These are phyloP conservation scores for Montipora efflorescens DNA, from an alignment of 64 coral and sea anemone genomes.

Conservation along the genomic window DNA sequence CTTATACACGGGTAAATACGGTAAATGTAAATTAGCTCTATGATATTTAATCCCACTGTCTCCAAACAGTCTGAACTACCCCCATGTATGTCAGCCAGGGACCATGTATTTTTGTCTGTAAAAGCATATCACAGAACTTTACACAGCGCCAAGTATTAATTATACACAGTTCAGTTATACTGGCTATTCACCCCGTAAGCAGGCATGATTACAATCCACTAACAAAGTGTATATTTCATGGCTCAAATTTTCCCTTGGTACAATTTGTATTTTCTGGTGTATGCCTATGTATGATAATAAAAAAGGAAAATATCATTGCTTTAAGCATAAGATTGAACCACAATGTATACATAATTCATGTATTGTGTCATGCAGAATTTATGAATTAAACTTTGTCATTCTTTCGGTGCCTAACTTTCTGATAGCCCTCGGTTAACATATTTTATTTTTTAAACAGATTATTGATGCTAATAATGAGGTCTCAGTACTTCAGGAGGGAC, in stretches of 20 bases:
- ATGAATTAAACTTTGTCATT: conserved; percentile 26
- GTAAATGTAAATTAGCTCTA: not conserved
- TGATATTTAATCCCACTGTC: conserved; percentile 2
- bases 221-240: no score
- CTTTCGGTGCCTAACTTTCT: conserved; percentile 18
- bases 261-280: no score
- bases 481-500: conserved; percentile 51
- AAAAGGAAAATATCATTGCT: conserved; percentile 40
- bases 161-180: not conserved
- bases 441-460: conserved; percentile 3
- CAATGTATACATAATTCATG: conserved; percentile 45
- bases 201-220: no score
- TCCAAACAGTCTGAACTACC: not conserved
- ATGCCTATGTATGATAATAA: not conserved
- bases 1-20: no score
- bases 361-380: conserved; percentile 21
- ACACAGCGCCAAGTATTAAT: not conserved
- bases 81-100: not conserved
- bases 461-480: conserved; percentile 28
- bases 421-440: not conserved
- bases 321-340: conserved; percentile 28
- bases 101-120: conserved; percentile 1
- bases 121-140: not conserved
- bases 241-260: not conserved
- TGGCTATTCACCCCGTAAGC: not conserved